Evolutionary conservation across 1,140 invertebrate genomes (phyloP).

Genomic region (Bombyx mandarina): DNA sequence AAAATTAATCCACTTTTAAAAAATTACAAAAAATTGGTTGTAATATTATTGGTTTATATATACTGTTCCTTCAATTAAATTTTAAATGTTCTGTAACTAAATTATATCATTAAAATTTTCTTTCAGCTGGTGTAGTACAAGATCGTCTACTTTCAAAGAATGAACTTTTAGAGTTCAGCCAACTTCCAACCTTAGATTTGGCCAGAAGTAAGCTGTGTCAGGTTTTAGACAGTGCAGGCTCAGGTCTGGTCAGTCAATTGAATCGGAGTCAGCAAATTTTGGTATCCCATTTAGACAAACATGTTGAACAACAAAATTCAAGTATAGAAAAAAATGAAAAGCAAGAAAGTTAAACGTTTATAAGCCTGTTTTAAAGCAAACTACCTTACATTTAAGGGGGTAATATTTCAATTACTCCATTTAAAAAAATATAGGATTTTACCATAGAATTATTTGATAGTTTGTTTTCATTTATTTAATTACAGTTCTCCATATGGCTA

Average conservation of each 20-base stretch:
- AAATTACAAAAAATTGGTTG: no score
- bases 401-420: no score
- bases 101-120: conserved; percentile 12
- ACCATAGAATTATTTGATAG: no score
- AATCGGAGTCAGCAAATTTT: conserved; percentile 77
- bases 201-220: conserved; percentile 76
- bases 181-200: conserved; percentile 74
- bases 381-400: no score
- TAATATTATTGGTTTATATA: no score
- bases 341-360: no score
- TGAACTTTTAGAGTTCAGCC: conserved; percentile 76
- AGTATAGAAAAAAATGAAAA: conserved; percentile 6
- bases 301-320: conserved; percentile 40
- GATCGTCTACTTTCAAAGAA: conserved; percentile 76
- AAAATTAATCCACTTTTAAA: conserved; percentile 10
- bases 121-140: conserved; percentile 78
- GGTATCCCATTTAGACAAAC: conserved; percentile 73
- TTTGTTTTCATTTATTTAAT: no score
- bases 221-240: conserved; percentile 74
- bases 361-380: no score
- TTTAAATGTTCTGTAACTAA: conserved; percentile 7
- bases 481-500: no score
- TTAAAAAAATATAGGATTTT: no score
- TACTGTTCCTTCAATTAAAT: background rate
- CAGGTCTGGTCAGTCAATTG: conserved; percentile 75